Evolutionary conservation across 1,140 invertebrate species (phyloP), one percentile per base, ranked within the genome.

Genomic region (Platyura marginata): DNA sequence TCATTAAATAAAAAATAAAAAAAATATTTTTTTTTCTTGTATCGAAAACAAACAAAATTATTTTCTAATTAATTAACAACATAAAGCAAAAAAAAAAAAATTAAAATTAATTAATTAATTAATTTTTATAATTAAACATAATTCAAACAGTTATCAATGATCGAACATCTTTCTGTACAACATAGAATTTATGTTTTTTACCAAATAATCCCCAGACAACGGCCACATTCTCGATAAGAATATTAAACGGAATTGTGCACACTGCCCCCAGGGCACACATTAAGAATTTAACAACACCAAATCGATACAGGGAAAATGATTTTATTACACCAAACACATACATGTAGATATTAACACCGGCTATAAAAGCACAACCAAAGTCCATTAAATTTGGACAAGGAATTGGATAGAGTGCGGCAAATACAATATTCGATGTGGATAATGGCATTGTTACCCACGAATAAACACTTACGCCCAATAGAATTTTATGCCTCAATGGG

Each of bases 391-490:
- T 72, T 40, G 83, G 79, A 61, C 87, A 86, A 1, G 84, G 82
- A 49, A 96, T 84, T 1, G 92, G 91, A 65, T 75, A 93, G 4
- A 90, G 55, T 2, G 73, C 74, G 2, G 83, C 83, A 40, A 95
- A 65, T 20, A 93, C 59, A 11, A 94, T 72, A 61, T 93, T 94
- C 10, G 87, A 88, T 10, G 87, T 82, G 21, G 82, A 88, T 1
- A 97, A 61, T 1, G 94, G 94, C 69, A 98, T 69, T 1, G 91
- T 94, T 1, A 91, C 76, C 92, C 93, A 96, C 1, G 90, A 91
- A 50, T 97, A 93, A 55, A 93, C 84, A 11, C 90, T 90, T 46
- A 94, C 77, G 16, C 72, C 77, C 37, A 97, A 62, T 23, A 95
- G 75, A 16, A 91, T 53, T 62, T 94, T 94, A 53, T 84, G 76